These are phyloP conservation scores for Hyposoter dolosus DNA, from an alignment of 2,888 invertebrate genomes.

Conservation along the genomic window DNA sequence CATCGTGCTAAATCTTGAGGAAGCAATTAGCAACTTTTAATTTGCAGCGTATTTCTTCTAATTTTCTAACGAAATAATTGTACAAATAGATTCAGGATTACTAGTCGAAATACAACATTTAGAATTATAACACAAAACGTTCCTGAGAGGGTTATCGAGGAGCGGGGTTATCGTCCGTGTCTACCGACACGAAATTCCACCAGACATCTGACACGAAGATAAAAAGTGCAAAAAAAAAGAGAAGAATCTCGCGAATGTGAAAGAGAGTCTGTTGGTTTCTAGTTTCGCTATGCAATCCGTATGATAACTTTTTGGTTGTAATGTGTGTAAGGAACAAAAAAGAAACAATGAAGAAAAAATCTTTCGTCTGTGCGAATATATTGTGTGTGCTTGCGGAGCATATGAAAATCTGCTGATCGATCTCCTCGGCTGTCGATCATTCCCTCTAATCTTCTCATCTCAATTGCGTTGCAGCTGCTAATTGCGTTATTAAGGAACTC, in stretches of 20 bases:
- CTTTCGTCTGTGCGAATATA: background rate
- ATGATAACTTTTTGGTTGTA: background rate
- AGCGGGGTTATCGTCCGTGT: constrained; percentile 56
- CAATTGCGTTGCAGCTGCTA: constrained; percentile 9
- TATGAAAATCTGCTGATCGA: background rate
- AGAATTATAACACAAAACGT: constrained; percentile 36
- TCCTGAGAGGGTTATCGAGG: constrained; percentile 54
- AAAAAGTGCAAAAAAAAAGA: constrained; percentile 27
- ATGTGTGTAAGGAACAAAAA: background rate
- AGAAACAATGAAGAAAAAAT: background rate
- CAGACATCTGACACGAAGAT: constrained; percentile 28
- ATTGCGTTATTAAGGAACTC: constrained; percentile 26
- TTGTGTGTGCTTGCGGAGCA: background rate
- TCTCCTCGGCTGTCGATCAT: constrained; percentile 37
- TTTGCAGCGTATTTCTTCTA: background rate
- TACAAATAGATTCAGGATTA: constrained; percentile 32
- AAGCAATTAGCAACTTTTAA: too few relatives aligned
- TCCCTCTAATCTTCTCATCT: constrained; percentile 18
- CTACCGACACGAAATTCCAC: constrained; percentile 26
- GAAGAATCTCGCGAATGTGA: constrained; percentile 17
- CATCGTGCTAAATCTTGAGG: too few relatives aligned
- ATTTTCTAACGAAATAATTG: background rate
- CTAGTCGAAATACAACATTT: constrained; percentile 48
- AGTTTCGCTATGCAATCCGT: background rate
- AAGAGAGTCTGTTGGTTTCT: background rate